Base-by-base conservation (phyloP, 2,888 invertebrate species). In the Lithophane leautieri region DNA sequence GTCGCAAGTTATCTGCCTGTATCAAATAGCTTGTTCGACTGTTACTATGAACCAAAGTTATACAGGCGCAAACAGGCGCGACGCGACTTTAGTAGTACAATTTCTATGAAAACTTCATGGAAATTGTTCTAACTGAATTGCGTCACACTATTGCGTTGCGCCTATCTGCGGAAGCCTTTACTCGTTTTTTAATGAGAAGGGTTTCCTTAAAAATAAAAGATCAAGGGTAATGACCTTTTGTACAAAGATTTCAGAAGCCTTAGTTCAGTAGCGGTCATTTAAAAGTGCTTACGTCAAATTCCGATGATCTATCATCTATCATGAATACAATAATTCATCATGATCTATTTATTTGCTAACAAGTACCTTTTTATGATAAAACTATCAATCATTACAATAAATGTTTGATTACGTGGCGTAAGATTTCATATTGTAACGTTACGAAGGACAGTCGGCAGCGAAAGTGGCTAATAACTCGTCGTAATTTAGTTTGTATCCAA, bases 311-410 rank as follows among this genome's bases (percentile, higher is more conserved):
- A 56, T 69, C 72, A 63, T 68, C 42, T 11, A 63, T 60, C 44
- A 47, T 56, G 19, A 28, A 47, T 54, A 34, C 47, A 28, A 73
- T 40, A 28, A 73, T 40, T 52, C n/a, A 81, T 78, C 40, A 82
- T 62, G 44, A 68, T 83, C 67, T 19, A 56, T 47, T 76, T 68
- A 80, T 76, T 62, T 68, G 67, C 62, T 70, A 80, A 76, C 73
- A 71, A 73, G 28, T 70, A 58, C n/a, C 8, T 42, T 56, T 28
- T 34, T 70, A 65, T 40, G 22, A 16, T 62, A 50, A 42, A 60
- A 68, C 73, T 58, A 80, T 80, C n/a, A 76, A 80, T 80, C 77
- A 79, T 69, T 60, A 22, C 44, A 75, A 73, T 54, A 52, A 56
- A 61, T 80, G 40, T 70, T 76, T 73, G 58, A 76, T 69, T n/a